phyloP scores from a whole-genome alignment of 2,113 vertebrate species.

The Condylura cristata region DNA sequence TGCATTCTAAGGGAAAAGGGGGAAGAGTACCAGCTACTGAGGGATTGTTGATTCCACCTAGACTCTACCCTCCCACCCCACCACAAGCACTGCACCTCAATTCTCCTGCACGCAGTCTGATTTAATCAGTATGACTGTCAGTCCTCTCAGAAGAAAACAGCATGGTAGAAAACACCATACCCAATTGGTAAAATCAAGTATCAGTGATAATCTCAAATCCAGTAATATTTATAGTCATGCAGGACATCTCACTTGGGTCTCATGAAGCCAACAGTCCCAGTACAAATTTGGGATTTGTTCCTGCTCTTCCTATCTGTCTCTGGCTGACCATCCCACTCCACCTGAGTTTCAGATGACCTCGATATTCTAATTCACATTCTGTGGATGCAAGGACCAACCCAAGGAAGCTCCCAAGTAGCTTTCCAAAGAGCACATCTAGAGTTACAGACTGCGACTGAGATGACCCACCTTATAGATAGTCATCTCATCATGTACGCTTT shows the following conservation, averaged over 20 bases:
- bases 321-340: neutral
- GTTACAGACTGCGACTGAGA: neutral
- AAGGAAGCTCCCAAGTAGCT: neutral
- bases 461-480: fast-evolving
- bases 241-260: neutral
- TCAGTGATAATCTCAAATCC: neutral
- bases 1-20: neutral
- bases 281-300: neutral
- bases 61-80: neutral
- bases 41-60: neutral
- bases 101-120: neutral
- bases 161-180: neutral
- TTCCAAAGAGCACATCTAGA: neutral
- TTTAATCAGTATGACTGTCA: neutral
- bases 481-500: neutral
- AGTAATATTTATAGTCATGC: neutral
- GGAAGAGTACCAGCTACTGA: neutral
- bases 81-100: neutral
- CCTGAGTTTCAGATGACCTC: neutral
- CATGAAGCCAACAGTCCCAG: neutral
- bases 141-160: neutral
- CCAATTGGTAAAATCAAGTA: neutral
- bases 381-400: neutral
- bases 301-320: neutral
- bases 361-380: neutral